These are phyloP conservation scores for Gnatocerus cornutus DNA, from an alignment of 2,888 invertebrate species.

Conservation along the genomic window DNA sequence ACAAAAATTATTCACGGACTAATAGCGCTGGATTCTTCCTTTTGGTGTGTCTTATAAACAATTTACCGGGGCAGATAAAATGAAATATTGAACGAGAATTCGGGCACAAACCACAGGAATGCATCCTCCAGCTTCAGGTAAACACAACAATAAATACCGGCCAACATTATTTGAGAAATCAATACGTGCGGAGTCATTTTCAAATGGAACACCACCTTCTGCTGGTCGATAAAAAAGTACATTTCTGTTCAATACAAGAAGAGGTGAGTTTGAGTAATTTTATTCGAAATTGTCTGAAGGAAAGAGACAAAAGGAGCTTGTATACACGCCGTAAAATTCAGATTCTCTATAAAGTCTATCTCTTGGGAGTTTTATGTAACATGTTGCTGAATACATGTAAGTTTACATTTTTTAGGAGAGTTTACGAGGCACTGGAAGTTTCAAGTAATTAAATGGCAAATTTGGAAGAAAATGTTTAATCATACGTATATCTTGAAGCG, in stretches of 20 bases:
- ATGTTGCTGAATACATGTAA: slow-evolving; percentile 13
- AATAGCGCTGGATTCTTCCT: too few species aligned
- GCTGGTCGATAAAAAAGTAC: too few species aligned
- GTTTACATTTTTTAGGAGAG: slow-evolving; percentile 6
- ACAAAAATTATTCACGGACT: too few species aligned
- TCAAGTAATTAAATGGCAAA: too few species aligned
- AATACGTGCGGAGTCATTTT: not conserved
- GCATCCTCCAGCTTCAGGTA: slow-evolving; percentile 1
- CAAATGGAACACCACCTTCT: too few species aligned
- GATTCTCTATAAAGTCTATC: slow-evolving; percentile 4
- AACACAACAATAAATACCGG: slow-evolving; percentile 3
- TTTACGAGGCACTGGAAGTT: not conserved
- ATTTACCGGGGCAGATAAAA: not conserved
- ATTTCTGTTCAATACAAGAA: too few species aligned
- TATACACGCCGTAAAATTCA: slow-evolving; percentile 13
- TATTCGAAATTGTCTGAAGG: slow-evolving; percentile 6
- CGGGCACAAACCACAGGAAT: slow-evolving; percentile 1
- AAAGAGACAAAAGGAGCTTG: not conserved
- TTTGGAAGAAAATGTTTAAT: too few species aligned
- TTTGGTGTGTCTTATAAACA: not conserved
- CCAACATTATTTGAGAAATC: not conserved
- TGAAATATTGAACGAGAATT: slow-evolving; percentile 8
- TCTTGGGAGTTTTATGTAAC: slow-evolving; percentile 14
- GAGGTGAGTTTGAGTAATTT: not conserved
- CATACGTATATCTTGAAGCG: too few species aligned